Evolutionary conservation across 2,113 vertebrate species (phyloP).

Genomic region (Siniperca chuatsi): DNA sequence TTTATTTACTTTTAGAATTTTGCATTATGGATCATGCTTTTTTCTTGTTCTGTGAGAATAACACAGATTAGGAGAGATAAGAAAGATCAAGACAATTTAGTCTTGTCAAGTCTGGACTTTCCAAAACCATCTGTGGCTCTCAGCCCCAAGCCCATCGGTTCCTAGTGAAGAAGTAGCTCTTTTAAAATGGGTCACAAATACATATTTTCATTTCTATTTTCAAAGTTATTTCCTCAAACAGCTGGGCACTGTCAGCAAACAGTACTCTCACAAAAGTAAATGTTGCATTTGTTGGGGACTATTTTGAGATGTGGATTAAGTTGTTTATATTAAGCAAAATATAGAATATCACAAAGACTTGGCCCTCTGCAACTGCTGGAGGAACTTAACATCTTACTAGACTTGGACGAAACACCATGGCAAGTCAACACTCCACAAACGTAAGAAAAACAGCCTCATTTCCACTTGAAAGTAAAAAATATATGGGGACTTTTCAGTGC

Average conservation of each 20-base stretch:
- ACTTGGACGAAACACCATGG: slow-evolving; percentile 3
- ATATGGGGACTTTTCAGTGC: slow-evolving; percentile 18
- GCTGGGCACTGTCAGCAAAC: background rate
- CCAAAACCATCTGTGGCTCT: background rate
- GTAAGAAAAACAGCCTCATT: slow-evolving; percentile 32
- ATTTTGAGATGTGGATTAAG: background rate
- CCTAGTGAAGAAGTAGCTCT: background rate
- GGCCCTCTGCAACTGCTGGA: background rate
- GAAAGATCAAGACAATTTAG: background rate
- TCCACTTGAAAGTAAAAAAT: slow-evolving; percentile 49
- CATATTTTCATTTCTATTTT: background rate
- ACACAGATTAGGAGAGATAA: background rate
- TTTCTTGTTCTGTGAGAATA: background rate
- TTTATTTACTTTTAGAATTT: too few relatives aligned
- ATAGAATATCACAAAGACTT: background rate
- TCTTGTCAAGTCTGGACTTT: background rate
- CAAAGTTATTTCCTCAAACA: background rate
- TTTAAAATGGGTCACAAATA: background rate
- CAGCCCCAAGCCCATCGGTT: background rate
- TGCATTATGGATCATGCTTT: background rate
- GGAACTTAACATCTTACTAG: background rate
- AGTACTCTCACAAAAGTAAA: background rate
- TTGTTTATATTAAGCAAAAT: slow-evolving; percentile 1
- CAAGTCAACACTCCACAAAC: slow-evolving; percentile 31
- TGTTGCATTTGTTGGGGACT: background rate